Evolutionary conservation across 2,888 invertebrate genomes (phyloP), one percentile per base, ranked within the genome.

Genomic region (Aspidiotus rigidus): DNA sequence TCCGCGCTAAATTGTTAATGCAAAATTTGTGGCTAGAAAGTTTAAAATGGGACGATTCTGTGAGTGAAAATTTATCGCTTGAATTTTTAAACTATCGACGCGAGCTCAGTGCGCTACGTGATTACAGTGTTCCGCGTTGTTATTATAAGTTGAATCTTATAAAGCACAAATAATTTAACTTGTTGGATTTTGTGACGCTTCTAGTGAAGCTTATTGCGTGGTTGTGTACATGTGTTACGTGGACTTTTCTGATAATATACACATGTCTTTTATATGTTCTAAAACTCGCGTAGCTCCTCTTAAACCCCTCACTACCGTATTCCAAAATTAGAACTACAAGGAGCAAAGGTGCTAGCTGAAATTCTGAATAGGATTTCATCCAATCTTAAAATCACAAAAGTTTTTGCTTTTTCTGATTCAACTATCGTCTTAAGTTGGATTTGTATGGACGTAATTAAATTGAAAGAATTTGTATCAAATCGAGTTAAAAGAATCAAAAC

Each of bases 21-120:
- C 72, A 69, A 71, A 55, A 64, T 61, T 64, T 74, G 13, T 75
- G 74, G 74, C 53, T 60, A 53, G 15, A 59, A 17, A 61, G 64
- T 9, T n/a, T 73, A 28, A 63, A 69, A 41, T 75, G 74, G 74
- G 74, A 75, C 69, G 73, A 74, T 42, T 54, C 66, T 15, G 17
- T 74, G 7, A 69, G 70, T 62, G 44, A 62, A 8, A 13, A 10
- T 10, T 42, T 70, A 10, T 11, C 7, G 55, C 6, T 16, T n/a
- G 17, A 41, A 11, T 62, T 39, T 54, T 41, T 28, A 15, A 16
- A 16, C 7, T 71, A 62, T 42, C 28, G 40, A 16, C 11, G 17
- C 13, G 64, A 53, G n/a, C 39, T 62, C 41, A 63, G 11, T 57
- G 44, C 17, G 60, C 61, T 59, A 60, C 57, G 15, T 15, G 5